phyloP scores from a whole-genome alignment of 2,888 invertebrate species.

The Adelognathus sp. region DNA sequence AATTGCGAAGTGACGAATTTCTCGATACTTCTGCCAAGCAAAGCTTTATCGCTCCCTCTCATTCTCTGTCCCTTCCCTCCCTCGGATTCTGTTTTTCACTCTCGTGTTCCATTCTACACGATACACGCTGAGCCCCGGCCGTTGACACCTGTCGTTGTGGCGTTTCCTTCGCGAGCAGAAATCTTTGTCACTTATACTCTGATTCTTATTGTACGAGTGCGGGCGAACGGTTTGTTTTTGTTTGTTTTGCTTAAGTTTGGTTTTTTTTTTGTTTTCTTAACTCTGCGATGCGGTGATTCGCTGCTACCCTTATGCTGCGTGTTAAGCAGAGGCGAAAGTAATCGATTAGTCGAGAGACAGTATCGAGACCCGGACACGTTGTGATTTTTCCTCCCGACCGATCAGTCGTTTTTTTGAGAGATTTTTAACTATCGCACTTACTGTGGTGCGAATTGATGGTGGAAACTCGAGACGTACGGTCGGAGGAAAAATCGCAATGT shows the following conservation, averaged over 20 bases:
- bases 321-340: constrained; percentile 80
- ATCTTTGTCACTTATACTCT: constrained; percentile 13
- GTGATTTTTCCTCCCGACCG: not conserved
- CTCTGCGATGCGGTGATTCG: constrained; percentile 60
- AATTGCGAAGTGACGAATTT: not conserved
- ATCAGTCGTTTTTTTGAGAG: not conserved
- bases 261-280: constrained; percentile 45
- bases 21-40: constrained; percentile 52
- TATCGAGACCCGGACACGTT: constrained; percentile 11
- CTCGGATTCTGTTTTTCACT: constrained; percentile 13
- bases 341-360: constrained; percentile 76
- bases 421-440: not conserved
- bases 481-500: not conserved
- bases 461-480: not conserved
- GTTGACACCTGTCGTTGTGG: constrained; percentile 63
- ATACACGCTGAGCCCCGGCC: constrained; percentile 53
- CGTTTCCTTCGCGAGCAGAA: constrained; percentile 59
- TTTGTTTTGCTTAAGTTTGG: not conserved
- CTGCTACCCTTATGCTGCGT: constrained; percentile 80
- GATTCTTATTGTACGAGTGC: constrained; percentile 35
- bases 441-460: not conserved
- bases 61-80: constrained; percentile 4
- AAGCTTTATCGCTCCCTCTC: constrained; percentile 50
- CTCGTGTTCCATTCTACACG: not conserved
- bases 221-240: constrained; percentile 22